Conservation (phyloP, 2,888 invertebrate genomes). For the Drymonia ruficornis region DNA sequence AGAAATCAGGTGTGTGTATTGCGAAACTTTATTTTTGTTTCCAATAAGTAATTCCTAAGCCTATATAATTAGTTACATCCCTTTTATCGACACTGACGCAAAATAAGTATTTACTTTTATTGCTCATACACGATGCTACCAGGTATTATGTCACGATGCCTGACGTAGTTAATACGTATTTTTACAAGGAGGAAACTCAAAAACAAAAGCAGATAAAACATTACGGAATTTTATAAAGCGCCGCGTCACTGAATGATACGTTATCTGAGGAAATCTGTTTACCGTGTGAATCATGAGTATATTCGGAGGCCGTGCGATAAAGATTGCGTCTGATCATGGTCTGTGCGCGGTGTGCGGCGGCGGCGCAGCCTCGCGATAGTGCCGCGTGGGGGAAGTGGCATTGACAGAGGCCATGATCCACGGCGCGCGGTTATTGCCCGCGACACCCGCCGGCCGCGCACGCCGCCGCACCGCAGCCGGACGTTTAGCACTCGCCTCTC, state of each 20-base stretch:
- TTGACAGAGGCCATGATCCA: constrained; percentile 79
- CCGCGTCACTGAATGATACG: constrained; percentile 4
- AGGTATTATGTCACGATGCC: no score
- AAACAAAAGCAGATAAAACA: background rate
- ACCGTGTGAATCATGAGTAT: constrained; percentile 50
- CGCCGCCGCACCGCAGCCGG: constrained; percentile 32
- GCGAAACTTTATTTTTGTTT: no score
- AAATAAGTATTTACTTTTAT: no score
- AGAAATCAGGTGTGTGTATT: no score
- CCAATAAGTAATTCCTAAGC: no score
- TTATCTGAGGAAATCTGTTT: constrained; percentile 43
- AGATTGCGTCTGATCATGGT: constrained; percentile 45
- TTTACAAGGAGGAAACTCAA: background rate
- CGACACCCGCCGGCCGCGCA: constrained; percentile 45
- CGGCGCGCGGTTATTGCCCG: constrained; percentile 76
- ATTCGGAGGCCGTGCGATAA: constrained; percentile 45
- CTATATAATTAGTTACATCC: no score
- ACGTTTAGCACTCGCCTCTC: constrained; percentile 33
- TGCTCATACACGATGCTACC: no score
- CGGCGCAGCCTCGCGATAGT: constrained; percentile 14
- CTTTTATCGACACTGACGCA: no score
- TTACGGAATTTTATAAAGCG: background rate
- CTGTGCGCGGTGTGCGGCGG: constrained; percentile 16
- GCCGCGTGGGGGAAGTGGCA: constrained; percentile 60
- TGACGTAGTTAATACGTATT: no score